Evolutionary conservation across 2,888 invertebrate species (phyloP), one percentile per base, ranked within the genome.

Genomic region (Galerucella pusilla): DNA sequence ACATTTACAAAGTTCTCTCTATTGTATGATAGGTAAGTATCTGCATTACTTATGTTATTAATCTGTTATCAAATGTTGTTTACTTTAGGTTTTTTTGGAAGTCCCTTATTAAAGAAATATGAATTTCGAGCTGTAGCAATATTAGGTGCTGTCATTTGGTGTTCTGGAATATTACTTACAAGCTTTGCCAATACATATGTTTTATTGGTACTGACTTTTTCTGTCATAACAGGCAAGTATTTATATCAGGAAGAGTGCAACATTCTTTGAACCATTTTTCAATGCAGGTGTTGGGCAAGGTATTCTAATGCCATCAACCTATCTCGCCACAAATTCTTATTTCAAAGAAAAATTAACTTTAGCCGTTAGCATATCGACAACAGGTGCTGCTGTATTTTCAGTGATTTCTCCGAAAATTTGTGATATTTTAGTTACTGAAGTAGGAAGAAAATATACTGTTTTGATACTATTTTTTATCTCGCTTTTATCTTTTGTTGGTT

Each of bases 401-500:
- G 88, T 90, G 52, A 78, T 89, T 52, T 88, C 89, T 87, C 90
- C 90, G 0, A 86, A 88, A 70, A 76, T 90, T 45, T 88, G 89
- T 79, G 88, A 87, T 75, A 80, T 81, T 64, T 82, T 89, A 52
- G 78, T 90, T 64, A 80, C 85, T 2, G 71, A 79, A 46, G 87
- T 88, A 67, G 88, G 88, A 1, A 86, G 88, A 6, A 84, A 84
- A 54, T 88, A 89, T 9, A 89, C 90, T 1, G 87, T 90, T 65
- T 80, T 90, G 69, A 86, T 90, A 54, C 83, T 91, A 64, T 87
- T 88, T 20, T 89, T 86, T 0, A 85, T 90, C 28, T 86, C 90
- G 2, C 83, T 89, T 59, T 87, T 90, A 75, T 87, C 89, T 0
- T 81, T 89, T 2, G 83, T 88, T 16, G 89, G 89, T 1, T 88